phyloP scores from a whole-genome alignment of 2,888 invertebrate genomes.

The Seira sanloemensis region DNA sequence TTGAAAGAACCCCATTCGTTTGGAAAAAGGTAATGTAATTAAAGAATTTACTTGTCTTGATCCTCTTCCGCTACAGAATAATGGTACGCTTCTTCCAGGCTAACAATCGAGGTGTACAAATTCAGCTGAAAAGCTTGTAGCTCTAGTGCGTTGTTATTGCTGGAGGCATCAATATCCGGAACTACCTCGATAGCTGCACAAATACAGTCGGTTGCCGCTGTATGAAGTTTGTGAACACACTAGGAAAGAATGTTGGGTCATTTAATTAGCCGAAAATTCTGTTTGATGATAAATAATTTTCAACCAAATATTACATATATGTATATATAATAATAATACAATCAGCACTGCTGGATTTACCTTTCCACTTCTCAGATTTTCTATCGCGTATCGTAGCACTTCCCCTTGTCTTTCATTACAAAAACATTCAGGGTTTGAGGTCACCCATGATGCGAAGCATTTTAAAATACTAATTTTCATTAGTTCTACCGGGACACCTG shows the following conservation, averaged over 20 bases:
- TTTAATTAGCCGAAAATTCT: not conserved
- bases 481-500: conserved; percentile 61
- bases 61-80: conserved; percentile 95
- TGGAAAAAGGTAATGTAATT: not conserved
- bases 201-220: conserved; percentile 92
- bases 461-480: conserved; percentile 68
- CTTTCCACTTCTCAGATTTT: conserved; percentile 68
- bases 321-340: not conserved
- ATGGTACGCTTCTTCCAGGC: conserved; percentile 90
- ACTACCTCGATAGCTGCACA: conserved; percentile 90
- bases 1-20: not conserved
- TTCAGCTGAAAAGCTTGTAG: conserved; percentile 84
- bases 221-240: conserved; percentile 81
- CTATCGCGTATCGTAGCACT: conserved; percentile 67
- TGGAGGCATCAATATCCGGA: conserved; percentile 79
- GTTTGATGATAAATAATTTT: conserved; percentile 3
- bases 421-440: conserved; percentile 72
- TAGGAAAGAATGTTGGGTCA: conserved; percentile 47
- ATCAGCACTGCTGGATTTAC: conserved; percentile 53
- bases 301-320: not conserved
- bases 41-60: conserved; percentile 84
- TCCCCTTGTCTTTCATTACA: conserved; percentile 68
- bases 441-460: conserved; percentile 72
- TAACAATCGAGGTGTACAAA: conserved; percentile 87
- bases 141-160: conserved; percentile 79